These are phyloP conservation scores for Seriola quinqueradiata DNA, from an alignment of 2,113 vertebrate species.

Conservation along the genomic window DNA sequence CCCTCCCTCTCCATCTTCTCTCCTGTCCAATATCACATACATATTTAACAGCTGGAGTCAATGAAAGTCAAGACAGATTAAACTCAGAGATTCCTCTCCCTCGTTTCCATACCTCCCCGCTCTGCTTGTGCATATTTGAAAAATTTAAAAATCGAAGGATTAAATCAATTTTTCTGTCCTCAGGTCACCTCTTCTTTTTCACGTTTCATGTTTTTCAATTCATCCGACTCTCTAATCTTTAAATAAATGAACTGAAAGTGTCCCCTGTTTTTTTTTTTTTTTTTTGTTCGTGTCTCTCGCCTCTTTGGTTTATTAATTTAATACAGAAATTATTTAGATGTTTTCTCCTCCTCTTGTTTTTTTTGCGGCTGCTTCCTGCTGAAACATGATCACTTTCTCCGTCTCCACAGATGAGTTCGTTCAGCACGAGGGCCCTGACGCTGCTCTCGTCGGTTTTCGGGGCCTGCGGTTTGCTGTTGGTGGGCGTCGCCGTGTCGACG, in stretches of 20 bases:
- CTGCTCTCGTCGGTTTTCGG: slow-evolving; percentile 92
- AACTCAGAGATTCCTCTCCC: background rate
- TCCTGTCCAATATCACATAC: slow-evolving; percentile 8
- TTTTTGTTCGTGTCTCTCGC: background rate
- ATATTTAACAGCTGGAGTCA: slow-evolving; percentile 49
- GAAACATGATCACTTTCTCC: background rate
- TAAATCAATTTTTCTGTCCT: background rate
- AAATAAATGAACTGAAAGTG: background rate
- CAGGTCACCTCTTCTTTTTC: background rate
- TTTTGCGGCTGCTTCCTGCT: background rate
- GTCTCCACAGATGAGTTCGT: slow-evolving; percentile 88
- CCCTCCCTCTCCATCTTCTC: slow-evolving; percentile 12
- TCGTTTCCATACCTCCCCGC: background rate
- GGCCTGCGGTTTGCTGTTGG: slow-evolving; percentile 89
- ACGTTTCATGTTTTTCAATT: background rate
- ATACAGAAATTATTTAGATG: background rate
- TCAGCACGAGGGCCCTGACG: slow-evolving; percentile 91
- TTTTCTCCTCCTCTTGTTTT: background rate
- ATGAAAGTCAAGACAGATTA: slow-evolving; percentile 32
- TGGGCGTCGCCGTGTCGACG: slow-evolving; percentile 92
- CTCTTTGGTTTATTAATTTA: background rate
- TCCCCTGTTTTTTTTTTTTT: background rate
- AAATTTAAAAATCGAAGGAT: slow-evolving; percentile 10
- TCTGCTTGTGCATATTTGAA: slow-evolving; percentile 21
- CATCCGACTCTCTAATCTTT: background rate